Base-by-base conservation (phyloP, 2,797 vertebrate genomes). In the Helostoma temminkii region DNA sequence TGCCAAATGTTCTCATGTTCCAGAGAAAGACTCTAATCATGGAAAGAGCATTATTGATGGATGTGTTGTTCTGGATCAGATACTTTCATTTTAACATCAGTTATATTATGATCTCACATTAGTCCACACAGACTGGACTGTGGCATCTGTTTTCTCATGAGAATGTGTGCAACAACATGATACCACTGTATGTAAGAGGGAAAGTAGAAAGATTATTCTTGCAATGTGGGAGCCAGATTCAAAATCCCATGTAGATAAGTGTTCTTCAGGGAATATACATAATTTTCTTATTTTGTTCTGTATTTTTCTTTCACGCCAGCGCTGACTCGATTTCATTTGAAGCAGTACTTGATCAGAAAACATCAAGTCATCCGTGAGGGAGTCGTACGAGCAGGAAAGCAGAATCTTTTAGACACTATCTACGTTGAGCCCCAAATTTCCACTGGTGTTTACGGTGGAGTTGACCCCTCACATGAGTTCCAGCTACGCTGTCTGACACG, bases 391-490 rank as follows among this genome's bases (percentile, higher is more conserved):
- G 52, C 91, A 0, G 93, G 94, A n/a, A 84, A 61, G 43, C 91
- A 91, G 37, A 83, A 69, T n/a, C 55, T 48, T 14, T 74, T 94
- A 5, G 34, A 81, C 0, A 45, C 19, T 0, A 7, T 95, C 63
- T 93, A 91, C 3, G 82, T 91, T 2, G 88, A 92, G 49, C 89
- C 91, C 0, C 62, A 83, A 39, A 86, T 93, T 16, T 89, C 86
- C 21, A 82, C 64, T 8, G 52, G 72, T 32, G 70, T 53, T 22
- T 60, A 11, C 1, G 82, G 84, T 30, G 90, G 82, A 26, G 42
- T 94, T 0, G 79, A 89, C 66, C 66, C 71, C 7, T 66, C 67
- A 12, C 91, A 93, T 0, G 87, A 90, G 64, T 32, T 85, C 15
- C 56, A 41, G 4, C 0, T 1, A 1, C 30, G 24, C 1, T 47